Percentiles rank a stretch among this genome's conserved stretches.
Evolutionary conservation across 2,113 vertebrate genomes (phyloP).

Genomic region (Xenopus borealis): DNA sequence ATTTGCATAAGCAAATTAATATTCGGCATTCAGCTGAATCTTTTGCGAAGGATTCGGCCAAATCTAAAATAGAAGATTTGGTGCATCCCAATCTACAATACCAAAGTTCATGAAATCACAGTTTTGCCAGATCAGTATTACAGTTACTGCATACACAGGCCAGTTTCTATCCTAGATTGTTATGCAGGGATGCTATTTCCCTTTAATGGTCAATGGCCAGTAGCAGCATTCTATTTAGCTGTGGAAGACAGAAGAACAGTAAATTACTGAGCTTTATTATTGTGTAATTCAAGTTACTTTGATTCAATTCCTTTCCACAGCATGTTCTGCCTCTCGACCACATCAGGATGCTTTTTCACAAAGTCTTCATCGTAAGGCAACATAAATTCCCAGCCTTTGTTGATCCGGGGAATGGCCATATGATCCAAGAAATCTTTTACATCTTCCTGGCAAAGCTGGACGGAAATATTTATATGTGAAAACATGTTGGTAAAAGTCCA

Average conservation of each 20-base stretch:
- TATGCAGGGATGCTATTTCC: too few species aligned
- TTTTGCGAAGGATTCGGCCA: too few species aligned
- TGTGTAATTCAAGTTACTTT: slow-evolving; percentile 73
- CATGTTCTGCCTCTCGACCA: slow-evolving; percentile 94
- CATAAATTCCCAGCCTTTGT: slow-evolving; percentile 95
- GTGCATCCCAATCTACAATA: too few species aligned
- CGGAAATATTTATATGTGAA: background rate
- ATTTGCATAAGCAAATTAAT: too few species aligned
- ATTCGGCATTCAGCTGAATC: too few species aligned
- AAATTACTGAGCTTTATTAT: background rate
- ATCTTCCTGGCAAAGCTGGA: slow-evolving; percentile 90
- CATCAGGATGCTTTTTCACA: slow-evolving; percentile 90
- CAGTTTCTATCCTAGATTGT: too few species aligned
- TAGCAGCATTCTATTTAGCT: background rate
- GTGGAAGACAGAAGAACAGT: background rate
- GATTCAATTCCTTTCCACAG: slow-evolving; percentile 96
- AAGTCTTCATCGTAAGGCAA: slow-evolving; percentile 84
- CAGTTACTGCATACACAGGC: too few species aligned
- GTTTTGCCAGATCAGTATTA: too few species aligned
- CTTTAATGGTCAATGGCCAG: background rate
- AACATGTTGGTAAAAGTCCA: too few species aligned
- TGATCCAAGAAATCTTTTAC: slow-evolving; percentile 97
- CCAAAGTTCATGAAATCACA: too few species aligned
- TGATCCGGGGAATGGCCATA: slow-evolving; percentile 83
- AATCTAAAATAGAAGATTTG: too few species aligned